Evolutionary conservation across 2,888 invertebrate species (phyloP), one percentile per base, ranked within the genome.

Genomic region (Drosophila algonquin): DNA sequence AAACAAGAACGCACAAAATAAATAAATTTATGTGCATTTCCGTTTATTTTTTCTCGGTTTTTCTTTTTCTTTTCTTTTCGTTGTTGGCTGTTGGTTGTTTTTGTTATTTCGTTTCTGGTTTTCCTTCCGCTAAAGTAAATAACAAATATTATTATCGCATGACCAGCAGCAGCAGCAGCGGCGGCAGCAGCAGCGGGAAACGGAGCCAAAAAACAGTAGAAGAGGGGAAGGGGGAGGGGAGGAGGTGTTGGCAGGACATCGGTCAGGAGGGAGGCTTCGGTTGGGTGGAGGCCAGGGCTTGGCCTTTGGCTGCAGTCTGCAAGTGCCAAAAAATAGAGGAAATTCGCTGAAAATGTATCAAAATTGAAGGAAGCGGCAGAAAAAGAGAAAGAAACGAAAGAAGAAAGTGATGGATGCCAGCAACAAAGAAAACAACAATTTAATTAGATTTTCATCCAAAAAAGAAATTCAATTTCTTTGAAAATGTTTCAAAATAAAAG

Each of bases 1-100:
- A 30, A 50, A 30, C 12, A 63, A 48, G 10, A 63, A 65, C 63
- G 55, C 64, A 63, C 64, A 51, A 52, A 71, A 77, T 82, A 90
- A 89, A 89, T 83, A 89, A 90, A 90, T 90, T 90, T 90, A 90
- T 90, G 90, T 90, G 90, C 89, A 90, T 89, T 90, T 90, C 90
- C 90, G 89, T 89, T 87, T 89, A 27, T 65, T 63, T 65, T 55
- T 57, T 63, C 12, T 8, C 18, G 30, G 59, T 48, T 54, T 21
- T 63, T 32, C 32, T 54, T 45, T 40, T 40, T n/a, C 8, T 54
- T 48, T 47, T 54, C 45, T 21, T 21, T 21, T 21, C 21, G 21
- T 54, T 54, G 53, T 63, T 54, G 24, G 62, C 54, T 35, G 32
- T 30, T 21, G 21, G 21, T 54, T 54, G 53, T 63, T 54, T 32